phyloP scores from a whole-genome alignment of 1,140 invertebrate genomes.

The Panagrolaimus sp. region DNA sequence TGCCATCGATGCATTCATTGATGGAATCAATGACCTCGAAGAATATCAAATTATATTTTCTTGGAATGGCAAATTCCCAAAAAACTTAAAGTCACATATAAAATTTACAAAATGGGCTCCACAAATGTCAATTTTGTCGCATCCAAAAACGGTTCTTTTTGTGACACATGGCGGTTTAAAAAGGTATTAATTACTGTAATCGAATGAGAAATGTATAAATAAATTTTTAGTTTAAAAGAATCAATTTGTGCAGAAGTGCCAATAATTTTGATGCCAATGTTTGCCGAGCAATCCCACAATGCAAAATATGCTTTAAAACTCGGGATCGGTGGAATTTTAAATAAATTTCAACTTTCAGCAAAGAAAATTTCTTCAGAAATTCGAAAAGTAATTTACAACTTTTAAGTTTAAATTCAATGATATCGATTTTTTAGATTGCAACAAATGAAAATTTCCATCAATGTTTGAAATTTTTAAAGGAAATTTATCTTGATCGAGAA shows the following conservation, averaged over 20 bases:
- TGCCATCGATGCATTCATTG: conserved; percentile 14
- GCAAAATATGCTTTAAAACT: neutral
- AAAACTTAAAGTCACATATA: neutral
- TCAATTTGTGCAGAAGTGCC: conserved; percentile 5
- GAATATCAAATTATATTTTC: conserved; percentile 16
- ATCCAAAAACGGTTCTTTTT: conserved; percentile 17
- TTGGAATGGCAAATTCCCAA: neutral
- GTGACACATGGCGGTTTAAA: conserved; percentile 19
- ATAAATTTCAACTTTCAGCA: too few relatives aligned
- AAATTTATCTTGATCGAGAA: too few relatives aligned
- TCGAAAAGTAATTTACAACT: too few relatives aligned
- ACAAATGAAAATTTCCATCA: too few relatives aligned
- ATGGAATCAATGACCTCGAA: neutral
- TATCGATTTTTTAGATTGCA: too few relatives aligned
- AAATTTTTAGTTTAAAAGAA: conserved; percentile 15
- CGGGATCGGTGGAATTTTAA: too few relatives aligned
- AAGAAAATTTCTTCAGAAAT: too few relatives aligned
- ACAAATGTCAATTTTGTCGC: conserved; percentile 10
- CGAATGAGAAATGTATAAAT: neutral
- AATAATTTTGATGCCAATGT: conserved; percentile 15
- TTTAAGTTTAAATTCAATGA: too few relatives aligned
- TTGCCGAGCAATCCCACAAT: conserved; percentile 12
- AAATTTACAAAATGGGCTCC: conserved; percentile 16
- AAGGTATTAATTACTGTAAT: conserved; percentile 1
- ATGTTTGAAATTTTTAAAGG: too few relatives aligned